phyloP scores from a whole-genome alignment of 2,888 invertebrate genomes.

The Troides oblongomaculatus region DNA sequence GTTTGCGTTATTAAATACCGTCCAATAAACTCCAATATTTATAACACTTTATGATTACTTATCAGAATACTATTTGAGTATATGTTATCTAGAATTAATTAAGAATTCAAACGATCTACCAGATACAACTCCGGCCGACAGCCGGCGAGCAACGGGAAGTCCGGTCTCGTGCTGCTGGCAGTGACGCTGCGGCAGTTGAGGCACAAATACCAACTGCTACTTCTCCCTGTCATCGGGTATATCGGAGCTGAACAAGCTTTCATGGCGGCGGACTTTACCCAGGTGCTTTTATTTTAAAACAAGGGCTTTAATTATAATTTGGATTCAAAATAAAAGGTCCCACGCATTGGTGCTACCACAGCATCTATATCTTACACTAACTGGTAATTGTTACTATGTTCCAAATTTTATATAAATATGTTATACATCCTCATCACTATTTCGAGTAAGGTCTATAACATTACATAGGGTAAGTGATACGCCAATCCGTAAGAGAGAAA shows the following conservation, averaged over 20 bases:
- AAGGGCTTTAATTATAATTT: background rate
- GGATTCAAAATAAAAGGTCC: too few species aligned
- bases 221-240: constrained; percentile 95
- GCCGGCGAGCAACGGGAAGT: constrained; percentile 80
- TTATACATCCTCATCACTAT: too few species aligned
- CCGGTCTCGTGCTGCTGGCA: constrained; percentile 84
- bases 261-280: constrained; percentile 90
- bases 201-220: constrained; percentile 88
- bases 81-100: background rate
- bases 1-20: too few species aligned
- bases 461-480: too few species aligned
- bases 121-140: constrained; percentile 67
- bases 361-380: too few species aligned
- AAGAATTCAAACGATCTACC: background rate
- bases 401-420: too few species aligned
- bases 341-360: too few species aligned
- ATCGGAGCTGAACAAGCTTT: constrained; percentile 97
- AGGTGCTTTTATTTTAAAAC: constrained; percentile 54
- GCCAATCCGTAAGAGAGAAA: too few species aligned
- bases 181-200: constrained; percentile 89
- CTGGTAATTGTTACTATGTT: too few species aligned
- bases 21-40: too few species aligned
- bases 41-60: too few species aligned
- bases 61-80: background rate
- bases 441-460: too few species aligned